Evolutionary conservation across 2,888 invertebrate genomes (phyloP), one percentile per base, ranked within the genome.

Genomic region (Itoplectis maculator): DNA sequence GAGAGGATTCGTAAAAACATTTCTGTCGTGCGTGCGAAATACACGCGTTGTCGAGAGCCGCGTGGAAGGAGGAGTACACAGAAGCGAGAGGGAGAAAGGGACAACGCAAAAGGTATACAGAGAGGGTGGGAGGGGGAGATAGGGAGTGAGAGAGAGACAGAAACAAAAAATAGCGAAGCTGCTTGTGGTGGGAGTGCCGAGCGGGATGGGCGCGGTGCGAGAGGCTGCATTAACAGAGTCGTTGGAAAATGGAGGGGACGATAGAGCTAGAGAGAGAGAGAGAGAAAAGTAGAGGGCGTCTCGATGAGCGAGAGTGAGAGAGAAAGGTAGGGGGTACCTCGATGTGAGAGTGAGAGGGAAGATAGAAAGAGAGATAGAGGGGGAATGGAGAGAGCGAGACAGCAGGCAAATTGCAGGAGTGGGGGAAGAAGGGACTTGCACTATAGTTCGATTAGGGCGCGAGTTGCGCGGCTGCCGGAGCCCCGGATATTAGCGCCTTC

Each of bases 401-500:
- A 63, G 70, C 40, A 59, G 47, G 70, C 37, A 59, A n/a, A 35
- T n/a, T n/a, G 37, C 8, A 18, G 42, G n/a, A 66, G 59, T 56
- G 49, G 82, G 73, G 77, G 74, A 47, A 79, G 79, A 82, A 81
- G 85, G 84, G 84, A 81, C 72, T 81, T 81, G 63, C 45, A 77
- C 82, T 84, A 87, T 82, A 88, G 91, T 90, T 91, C 91, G 91
- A 91, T 91, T 89, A 90, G 89, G 88, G 89, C 88, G 89, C 90
- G 91, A 89, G 89, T 89, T 88, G 91, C 89, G 89, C 89, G 90
- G 90, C 89, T 89, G 92, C 91, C 90, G 92, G 92, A 92, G 93
- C 93, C 92, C 92, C 93, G 92, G 92, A 92, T 93, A 93, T 93
- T 92, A 92, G 92, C 91, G 91, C 69, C 70, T 63, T 47, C 76